phyloP scores from a whole-genome alignment of 2,113 vertebrate species.

The Chitala chitala region DNA sequence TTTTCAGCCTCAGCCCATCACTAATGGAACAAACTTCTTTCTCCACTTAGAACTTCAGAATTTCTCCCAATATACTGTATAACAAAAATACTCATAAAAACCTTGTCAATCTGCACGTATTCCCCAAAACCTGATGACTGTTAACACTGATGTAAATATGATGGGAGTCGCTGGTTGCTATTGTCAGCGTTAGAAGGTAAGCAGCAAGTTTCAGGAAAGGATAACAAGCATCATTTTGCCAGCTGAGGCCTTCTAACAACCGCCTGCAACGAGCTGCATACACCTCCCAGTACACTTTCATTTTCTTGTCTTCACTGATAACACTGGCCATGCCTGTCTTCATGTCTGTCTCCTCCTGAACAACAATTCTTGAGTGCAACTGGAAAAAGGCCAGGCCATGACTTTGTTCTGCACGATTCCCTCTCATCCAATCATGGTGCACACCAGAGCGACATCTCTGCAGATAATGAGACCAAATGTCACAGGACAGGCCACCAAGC shows the following conservation, averaged over 20 bases:
- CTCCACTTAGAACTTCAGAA: no score
- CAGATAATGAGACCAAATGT: not conserved
- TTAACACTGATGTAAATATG: no score
- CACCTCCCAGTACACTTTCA: not conserved
- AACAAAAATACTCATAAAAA: no score
- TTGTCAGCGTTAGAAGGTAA: not conserved
- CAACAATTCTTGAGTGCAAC: no score
- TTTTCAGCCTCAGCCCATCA: no score
- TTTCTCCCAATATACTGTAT: no score
- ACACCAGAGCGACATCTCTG: not conserved
- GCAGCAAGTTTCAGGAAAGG: not conserved
- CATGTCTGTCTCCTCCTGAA: no score
- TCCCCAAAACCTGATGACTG: no score
- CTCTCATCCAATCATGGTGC: not conserved
- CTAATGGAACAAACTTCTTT: no score
- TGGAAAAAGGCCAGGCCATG: not conserved
- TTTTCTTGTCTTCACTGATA: not conserved
- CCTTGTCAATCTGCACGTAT: no score
- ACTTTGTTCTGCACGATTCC: conserved; percentile 4
- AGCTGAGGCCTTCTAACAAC: not conserved
- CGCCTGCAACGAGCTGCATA: not conserved
- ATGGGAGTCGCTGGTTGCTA: no score
- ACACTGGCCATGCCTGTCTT: not conserved
- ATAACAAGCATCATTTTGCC: no score
- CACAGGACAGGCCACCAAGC: not conserved